phyloP scores from a whole-genome alignment of 2,797 vertebrate species.

The Microctenopoma steveboyesi region DNA sequence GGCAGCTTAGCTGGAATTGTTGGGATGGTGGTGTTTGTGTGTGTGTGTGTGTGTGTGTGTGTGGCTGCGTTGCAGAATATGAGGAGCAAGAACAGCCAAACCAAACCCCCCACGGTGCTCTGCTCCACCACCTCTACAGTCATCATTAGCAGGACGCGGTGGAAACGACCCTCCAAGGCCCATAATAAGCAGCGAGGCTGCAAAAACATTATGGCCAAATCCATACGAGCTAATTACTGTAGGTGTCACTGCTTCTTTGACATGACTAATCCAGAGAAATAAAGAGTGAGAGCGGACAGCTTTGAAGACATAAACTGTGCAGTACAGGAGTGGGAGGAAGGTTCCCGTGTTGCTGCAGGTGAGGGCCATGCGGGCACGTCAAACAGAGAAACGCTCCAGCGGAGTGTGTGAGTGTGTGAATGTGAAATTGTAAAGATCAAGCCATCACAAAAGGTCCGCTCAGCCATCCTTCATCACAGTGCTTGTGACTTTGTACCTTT shows the following conservation, averaged over 20 bases:
- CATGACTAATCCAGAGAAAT: constrained; percentile 34
- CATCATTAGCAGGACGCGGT: constrained; percentile 51
- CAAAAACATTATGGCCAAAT: constrained; percentile 58
- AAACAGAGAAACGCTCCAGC: constrained; percentile 3
- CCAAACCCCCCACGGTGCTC: constrained; percentile 47
- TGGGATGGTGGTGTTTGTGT: constrained; percentile 17
- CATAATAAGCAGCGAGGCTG: constrained; percentile 59
- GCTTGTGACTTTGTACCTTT: constrained; percentile 9
- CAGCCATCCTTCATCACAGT: constrained; percentile 14
- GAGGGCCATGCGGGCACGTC: constrained; percentile 2
- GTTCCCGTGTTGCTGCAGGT: constrained; percentile 14
- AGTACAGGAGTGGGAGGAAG: constrained; percentile 14
- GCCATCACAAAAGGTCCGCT: constrained; percentile 26
- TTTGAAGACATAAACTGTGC: constrained; percentile 5
- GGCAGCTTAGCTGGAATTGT: constrained; percentile 51
- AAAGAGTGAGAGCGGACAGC: not conserved
- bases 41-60: not conserved
- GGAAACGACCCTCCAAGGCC: constrained; percentile 61
- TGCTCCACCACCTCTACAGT: constrained; percentile 46
- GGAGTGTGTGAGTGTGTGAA: constrained; percentile 6
- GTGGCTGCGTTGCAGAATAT: constrained; percentile 57
- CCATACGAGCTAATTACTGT: constrained; percentile 55
- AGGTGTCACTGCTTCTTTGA: constrained; percentile 37
- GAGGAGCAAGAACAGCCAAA: constrained; percentile 46
- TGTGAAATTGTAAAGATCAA: constrained; percentile 17